Base-by-base conservation (phyloP, 2,888 invertebrate species). In the Heliconius sara region DNA sequence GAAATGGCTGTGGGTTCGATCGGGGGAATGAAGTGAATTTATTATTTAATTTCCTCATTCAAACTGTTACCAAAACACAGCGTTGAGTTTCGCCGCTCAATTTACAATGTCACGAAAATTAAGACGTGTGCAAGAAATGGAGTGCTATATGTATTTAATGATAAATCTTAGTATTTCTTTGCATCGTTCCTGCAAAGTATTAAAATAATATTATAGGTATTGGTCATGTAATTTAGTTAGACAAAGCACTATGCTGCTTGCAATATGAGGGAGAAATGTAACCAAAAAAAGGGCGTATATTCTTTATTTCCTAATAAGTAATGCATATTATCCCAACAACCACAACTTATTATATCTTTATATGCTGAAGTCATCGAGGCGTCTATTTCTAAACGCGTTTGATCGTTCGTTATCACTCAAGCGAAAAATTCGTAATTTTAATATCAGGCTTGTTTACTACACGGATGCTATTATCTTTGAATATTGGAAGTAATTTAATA, bases 351-450 rank as follows among this genome's bases (percentile, higher is more conserved):
- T 77, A 77, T 47, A 73, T 63, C 76, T 79, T 76, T 75, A 75
- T 71, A 77, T 76, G 65, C 63, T 73, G 75, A 76, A 81, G 67
- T 73, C 85, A 83, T 65, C 77, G 81, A 82, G 75, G 81, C 85
- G 83, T 78, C 82, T 87, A 86, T 87, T 86, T 84, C 86, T 84
- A 86, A 85, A 85, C 88, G 83, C 84, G 88, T 84, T 76, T 83
- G 87, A 84, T 84, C 85, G 84, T 84, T 82, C 77, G 84, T 78
- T 83, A 79, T 82, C 86, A 80, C 75, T 84, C 84, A 81, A 67
- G 84, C 83, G 87, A 85, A 82, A 86, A 87, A 85, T 85, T 84
- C 85, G 84, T 85, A 86, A 87, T 87, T 87, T 86, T 88, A 86
- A 81, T 81, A 81, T 77, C 76, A 34, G 70, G 30, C 65, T 52